Conservation (phyloP, 2,888 invertebrate species). For the Chelonus formosanus region DNA sequence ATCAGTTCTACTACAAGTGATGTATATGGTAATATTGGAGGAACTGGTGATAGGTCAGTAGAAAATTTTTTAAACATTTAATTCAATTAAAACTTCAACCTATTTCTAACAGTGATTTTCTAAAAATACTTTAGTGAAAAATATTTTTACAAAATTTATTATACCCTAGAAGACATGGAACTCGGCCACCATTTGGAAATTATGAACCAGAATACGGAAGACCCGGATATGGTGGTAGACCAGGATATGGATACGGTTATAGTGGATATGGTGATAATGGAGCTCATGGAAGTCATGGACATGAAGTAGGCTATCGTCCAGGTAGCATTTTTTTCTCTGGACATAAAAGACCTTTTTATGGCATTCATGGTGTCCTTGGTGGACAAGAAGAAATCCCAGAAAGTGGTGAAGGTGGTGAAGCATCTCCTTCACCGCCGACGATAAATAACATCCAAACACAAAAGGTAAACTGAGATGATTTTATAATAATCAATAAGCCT, state of each 20-base stretch:
- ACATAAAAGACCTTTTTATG: conserved; percentile 40
- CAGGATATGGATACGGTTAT: conserved; percentile 42
- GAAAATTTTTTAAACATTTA: background rate
- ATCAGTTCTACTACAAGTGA: conserved; percentile 16
- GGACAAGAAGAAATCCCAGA: conserved; percentile 49
- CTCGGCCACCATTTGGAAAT: conserved; percentile 42
- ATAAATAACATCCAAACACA: conserved; percentile 51
- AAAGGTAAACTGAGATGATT: conserved; percentile 43
- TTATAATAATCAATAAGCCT: too few relatives aligned
- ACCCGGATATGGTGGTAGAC: conserved; percentile 32
- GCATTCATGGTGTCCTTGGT: conserved; percentile 48
- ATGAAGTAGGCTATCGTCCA: conserved; percentile 40
- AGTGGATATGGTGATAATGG: conserved; percentile 44
- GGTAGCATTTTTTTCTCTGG: conserved; percentile 36
- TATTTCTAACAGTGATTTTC: background rate
- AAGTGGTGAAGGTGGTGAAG: conserved; percentile 12
- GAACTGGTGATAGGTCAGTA: conserved; percentile 16
- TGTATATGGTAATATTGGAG: conserved; percentile 1
- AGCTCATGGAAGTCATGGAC: conserved; percentile 40
- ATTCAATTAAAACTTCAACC: background rate
- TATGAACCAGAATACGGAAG: conserved; percentile 36
- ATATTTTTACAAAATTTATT: background rate
- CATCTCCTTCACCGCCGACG: conserved; percentile 32
- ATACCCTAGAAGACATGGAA: conserved; percentile 40
- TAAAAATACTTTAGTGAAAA: too few relatives aligned